These are phyloP conservation scores for Cryptophagus acutangulus DNA, from an alignment of 2,888 invertebrate genomes.

Conservation along the genomic window DNA sequence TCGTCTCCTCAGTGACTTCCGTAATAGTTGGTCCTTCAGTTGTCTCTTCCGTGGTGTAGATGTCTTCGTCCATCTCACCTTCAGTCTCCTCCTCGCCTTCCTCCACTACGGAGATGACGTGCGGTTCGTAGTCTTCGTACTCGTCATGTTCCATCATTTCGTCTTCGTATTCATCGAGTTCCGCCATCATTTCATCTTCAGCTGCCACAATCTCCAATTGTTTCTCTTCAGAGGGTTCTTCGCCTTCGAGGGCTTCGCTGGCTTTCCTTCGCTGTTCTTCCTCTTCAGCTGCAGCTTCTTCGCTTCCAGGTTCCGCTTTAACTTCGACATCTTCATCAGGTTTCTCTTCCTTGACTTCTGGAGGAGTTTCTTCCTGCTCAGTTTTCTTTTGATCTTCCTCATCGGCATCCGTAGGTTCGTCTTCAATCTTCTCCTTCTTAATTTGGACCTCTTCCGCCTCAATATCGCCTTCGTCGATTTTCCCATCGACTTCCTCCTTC, in stretches of 20 bases:
- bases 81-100: slow-evolving; percentile 13
- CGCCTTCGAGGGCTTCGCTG: slow-evolving; percentile 8
- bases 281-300: background rate
- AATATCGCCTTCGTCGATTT: slow-evolving; percentile 12
- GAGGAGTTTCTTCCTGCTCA: too few species aligned
- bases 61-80: slow-evolving; percentile 13
- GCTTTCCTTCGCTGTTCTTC: slow-evolving; percentile 6
- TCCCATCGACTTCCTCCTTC: slow-evolving; percentile 10
- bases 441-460: slow-evolving; percentile 10
- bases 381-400: slow-evolving; percentile 6
- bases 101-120: slow-evolving; percentile 5
- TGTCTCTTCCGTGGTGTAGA: slow-evolving; percentile 8
- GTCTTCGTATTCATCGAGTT: slow-evolving; percentile 6
- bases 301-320: slow-evolving; percentile 9
- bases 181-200: slow-evolving; percentile 9
- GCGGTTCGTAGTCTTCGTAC: too few species aligned
- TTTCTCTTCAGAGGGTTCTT: slow-evolving; percentile 5
- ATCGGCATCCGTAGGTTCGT: slow-evolving; percentile 5
- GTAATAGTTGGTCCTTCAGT: slow-evolving; percentile 1
- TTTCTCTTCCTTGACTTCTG: too few species aligned
- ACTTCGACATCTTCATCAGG: too few species aligned
- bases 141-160: slow-evolving; percentile 8
- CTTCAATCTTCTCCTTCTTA: slow-evolving; percentile 6
- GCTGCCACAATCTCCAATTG: slow-evolving; percentile 7
- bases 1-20: slow-evolving; percentile 6